Evolutionary conservation across 2,888 invertebrate genomes (phyloP).

Genomic region (Nasonia oneida): DNA sequence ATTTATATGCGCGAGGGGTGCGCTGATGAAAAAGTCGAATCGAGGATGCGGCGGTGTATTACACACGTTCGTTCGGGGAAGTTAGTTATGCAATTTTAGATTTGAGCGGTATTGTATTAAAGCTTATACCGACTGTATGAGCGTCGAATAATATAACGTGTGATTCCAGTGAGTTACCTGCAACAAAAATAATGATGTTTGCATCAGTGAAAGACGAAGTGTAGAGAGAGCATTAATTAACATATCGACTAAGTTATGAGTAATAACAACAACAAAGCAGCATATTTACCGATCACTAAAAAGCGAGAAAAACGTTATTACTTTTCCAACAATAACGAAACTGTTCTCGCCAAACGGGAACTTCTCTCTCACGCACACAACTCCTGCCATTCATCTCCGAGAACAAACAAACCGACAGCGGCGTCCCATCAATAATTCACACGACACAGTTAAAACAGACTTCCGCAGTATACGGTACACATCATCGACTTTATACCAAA

Average conservation of each 20-base stretch:
- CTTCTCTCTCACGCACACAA: neutral
- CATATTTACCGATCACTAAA: no score
- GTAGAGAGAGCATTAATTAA: neutral
- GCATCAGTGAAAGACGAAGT: neutral
- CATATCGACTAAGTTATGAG: neutral
- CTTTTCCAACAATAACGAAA: no score
- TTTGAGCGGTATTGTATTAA: neutral
- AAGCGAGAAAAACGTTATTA: no score
- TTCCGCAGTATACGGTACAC: neutral
- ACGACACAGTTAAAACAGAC: slow-evolving; percentile 29
- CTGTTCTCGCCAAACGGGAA: neutral
- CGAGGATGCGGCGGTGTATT: no score
- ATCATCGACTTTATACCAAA: neutral
- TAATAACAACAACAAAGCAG: neutral
- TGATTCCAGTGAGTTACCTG: neutral
- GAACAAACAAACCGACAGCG: neutral
- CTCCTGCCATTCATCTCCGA: neutral
- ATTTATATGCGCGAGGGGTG: neutral
- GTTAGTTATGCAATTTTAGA: neutral
- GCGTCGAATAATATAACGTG: neutral
- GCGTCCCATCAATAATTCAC: slow-evolving; percentile 32
- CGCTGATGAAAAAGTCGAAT: neutral
- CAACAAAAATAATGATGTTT: neutral
- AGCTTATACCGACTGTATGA: neutral
- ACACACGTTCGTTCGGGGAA: neutral